Conservation (phyloP, 2,888 invertebrate genomes). For the Rutpela maculata region DNA sequence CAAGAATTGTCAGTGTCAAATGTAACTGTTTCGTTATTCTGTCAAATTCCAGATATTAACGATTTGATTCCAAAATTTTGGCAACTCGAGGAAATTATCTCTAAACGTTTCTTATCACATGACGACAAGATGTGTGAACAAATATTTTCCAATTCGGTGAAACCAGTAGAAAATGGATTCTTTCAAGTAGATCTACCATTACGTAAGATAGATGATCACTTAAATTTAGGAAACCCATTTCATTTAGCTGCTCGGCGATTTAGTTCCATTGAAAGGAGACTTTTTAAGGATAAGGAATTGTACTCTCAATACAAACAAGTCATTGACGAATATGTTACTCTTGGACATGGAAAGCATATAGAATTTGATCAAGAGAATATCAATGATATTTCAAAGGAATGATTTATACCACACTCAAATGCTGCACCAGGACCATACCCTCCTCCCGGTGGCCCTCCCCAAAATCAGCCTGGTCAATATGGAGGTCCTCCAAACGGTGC, state of each 20-base stretch:
- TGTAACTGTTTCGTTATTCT: no score
- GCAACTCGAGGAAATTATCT: no score
- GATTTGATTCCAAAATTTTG: no score
- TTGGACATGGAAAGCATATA: neutral
- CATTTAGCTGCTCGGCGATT: neutral
- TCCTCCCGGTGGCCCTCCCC: constrained; percentile 69
- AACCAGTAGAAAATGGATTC: neutral
- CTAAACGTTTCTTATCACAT: neutral
- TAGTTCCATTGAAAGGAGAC: constrained; percentile 25
- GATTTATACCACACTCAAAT: constrained; percentile 64
- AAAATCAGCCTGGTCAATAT: constrained; percentile 67
- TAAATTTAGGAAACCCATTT: constrained; percentile 34
- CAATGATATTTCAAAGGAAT: no score
- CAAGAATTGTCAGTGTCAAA: no score
- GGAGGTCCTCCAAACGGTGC: constrained; percentile 69
- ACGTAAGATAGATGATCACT: neutral
- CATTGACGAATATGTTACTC: no score
- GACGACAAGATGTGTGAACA: constrained; percentile 17
- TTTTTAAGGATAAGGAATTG: no score
- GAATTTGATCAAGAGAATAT: neutral
- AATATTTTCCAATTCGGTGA: neutral
- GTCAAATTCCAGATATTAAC: no score
- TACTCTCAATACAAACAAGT: no score
- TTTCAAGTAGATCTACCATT: no score
- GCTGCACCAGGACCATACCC: constrained; percentile 70